Base-by-base conservation (phyloP, 2,888 invertebrate species). In the Cistogaster globosa region DNA sequence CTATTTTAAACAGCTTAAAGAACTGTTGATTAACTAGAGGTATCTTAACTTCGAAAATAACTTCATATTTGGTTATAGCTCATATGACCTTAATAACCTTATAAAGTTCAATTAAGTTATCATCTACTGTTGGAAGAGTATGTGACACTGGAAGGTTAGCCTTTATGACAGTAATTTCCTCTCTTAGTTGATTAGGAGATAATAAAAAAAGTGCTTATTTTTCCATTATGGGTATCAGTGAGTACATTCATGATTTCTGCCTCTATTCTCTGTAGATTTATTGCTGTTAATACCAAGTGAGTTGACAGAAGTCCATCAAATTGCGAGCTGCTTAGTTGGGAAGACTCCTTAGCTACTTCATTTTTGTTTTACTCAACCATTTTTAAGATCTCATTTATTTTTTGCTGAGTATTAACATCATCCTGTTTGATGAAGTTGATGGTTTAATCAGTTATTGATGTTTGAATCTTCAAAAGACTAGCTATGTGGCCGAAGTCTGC, bases 391-490 rank as follows among this genome's bases (percentile, higher is more conserved):
- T n/a, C n/a, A n/a, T n/a, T n/a, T n/a, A n/a, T n/a, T n/a, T n/a
- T n/a, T n/a, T n/a, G n/a, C n/a, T n/a, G n/a, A n/a, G n/a, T n/a
- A n/a, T n/a, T 26, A 57, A 26, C 18, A 12, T 60, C 51, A 20
- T 60, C 55, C 32, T 60, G 18, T 75, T 68, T 77, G 38, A 74
- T 48, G 12, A 76, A 20, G 60, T 86, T 87, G 38, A 86, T 82
- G 18, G 84, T 86, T 48, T 83, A 84, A 36, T 86, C 81, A 45
- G 85, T 65, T 4, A 86, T 68, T 20, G 86, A 86, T 12, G 86
- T 86, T 65, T 86, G 80, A 55, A 76, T 86, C 58, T 75, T 63
- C 2, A 85, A 20, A 9, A 84, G 42, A 14, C 42, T 36, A 6
- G 42, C n/a, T 11, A 86, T 51, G 26, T 83, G 72, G 0, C 71